phyloP scores from a whole-genome alignment of 2,113 vertebrate species.

The Daphoenositta chrysoptera region DNA sequence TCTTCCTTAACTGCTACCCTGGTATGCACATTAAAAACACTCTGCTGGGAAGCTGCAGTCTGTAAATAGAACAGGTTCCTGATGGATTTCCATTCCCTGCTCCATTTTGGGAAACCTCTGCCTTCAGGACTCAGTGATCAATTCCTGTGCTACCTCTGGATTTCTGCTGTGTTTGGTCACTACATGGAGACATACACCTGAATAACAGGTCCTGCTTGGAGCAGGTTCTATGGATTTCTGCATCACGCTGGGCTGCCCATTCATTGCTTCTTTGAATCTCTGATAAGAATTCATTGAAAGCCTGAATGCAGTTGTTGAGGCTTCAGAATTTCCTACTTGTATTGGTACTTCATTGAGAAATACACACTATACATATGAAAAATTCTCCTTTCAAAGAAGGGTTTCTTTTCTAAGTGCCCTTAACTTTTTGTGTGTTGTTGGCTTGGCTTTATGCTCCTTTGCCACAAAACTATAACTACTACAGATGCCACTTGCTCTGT shows the following conservation, averaged over 20 bases:
- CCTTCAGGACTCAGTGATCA: background rate
- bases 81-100: background rate
- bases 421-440: background rate
- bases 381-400: background rate
- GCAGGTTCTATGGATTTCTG: background rate
- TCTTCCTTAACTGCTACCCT: background rate
- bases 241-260: background rate
- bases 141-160: background rate
- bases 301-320: background rate
- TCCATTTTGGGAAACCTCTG: background rate
- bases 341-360: background rate
- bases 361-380: fast-evolving
- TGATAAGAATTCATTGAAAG: background rate
- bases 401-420: background rate
- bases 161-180: background rate
- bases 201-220: background rate
- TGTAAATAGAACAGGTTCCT: background rate
- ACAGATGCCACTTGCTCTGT: background rate
- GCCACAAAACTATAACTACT: background rate
- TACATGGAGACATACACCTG: background rate
- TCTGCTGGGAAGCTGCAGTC: background rate
- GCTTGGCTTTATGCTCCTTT: background rate
- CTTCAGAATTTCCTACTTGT: background rate
- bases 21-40: background rate
- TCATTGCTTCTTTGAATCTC: background rate